phyloP scores from a whole-genome alignment of 2,797 vertebrate genomes.

The Enteromius trimaculatus region DNA sequence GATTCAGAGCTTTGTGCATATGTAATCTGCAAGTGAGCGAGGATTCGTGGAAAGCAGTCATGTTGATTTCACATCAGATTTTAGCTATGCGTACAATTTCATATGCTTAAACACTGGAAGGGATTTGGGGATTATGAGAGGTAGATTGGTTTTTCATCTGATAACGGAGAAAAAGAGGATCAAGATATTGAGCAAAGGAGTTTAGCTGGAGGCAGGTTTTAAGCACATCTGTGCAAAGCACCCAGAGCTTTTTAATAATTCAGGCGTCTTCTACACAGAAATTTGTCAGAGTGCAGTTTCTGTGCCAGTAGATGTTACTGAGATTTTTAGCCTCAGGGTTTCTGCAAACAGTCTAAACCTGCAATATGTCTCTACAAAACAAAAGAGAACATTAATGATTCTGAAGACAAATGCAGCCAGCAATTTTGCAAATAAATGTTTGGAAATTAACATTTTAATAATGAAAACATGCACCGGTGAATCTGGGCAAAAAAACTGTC shows the following conservation, averaged over 20 bases:
- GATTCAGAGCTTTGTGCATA: slow-evolving; percentile 27
- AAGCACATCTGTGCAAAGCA: slow-evolving; percentile 48
- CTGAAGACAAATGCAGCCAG: not conserved
- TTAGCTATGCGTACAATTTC: slow-evolving; percentile 2
- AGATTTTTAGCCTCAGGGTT: slow-evolving; percentile 32
- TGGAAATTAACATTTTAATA: slow-evolving; percentile 39
- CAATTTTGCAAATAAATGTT: slow-evolving; percentile 35
- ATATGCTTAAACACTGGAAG: slow-evolving; percentile 16
- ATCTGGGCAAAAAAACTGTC: not conserved
- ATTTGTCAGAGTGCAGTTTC: slow-evolving; percentile 52
- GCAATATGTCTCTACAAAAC: not conserved
- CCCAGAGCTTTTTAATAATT: slow-evolving; percentile 56
- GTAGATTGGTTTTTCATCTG: slow-evolving; percentile 28
- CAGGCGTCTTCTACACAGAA: slow-evolving; percentile 51
- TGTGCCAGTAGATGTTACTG: slow-evolving; percentile 40
- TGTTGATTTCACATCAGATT: slow-evolving; percentile 39
- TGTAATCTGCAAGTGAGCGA: not conserved
- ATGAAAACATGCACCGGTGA: not conserved
- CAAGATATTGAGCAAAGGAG: slow-evolving; percentile 35
- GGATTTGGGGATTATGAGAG: slow-evolving; percentile 28
- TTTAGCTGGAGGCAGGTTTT: slow-evolving; percentile 43
- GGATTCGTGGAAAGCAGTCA: slow-evolving; percentile 12
- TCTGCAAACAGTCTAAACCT: slow-evolving; percentile 36
- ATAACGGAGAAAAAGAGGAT: slow-evolving; percentile 33
- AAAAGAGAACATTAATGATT: not conserved